Evolutionary conservation across 2,113 vertebrate species (phyloP).

Genomic region (Apus apus): DNA sequence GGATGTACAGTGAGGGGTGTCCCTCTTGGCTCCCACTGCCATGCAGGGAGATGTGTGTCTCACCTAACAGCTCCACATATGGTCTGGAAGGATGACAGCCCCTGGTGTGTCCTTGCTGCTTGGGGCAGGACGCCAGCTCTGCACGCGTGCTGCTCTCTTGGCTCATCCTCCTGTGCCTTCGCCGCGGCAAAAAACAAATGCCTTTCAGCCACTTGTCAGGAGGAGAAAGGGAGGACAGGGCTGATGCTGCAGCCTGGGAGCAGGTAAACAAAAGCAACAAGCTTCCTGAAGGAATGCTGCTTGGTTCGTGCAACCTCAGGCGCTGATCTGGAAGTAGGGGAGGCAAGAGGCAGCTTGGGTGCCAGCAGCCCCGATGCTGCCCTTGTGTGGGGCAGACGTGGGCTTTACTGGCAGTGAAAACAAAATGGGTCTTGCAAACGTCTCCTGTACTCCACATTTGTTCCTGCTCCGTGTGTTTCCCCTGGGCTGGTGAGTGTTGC

Average conservation of each 20-base stretch:
- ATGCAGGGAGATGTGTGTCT: not conserved
- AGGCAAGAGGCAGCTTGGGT: too few species aligned
- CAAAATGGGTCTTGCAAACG: not conserved
- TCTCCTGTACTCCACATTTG: not conserved
- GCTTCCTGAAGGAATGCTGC: too few species aligned
- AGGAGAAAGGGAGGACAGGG: too few species aligned
- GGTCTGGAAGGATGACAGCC: not conserved
- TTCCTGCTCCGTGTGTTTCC: not conserved
- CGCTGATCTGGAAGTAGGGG: too few species aligned
- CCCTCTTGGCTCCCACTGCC: not conserved
- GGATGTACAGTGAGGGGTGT: not conserved
- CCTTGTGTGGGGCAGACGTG: not conserved
- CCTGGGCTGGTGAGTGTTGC: not conserved
- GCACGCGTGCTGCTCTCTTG: not conserved
- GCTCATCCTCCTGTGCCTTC: not conserved
- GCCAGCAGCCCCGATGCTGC: not conserved
- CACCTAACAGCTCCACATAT: not conserved
- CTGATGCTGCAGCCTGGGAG: too few species aligned
- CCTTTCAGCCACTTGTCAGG: not conserved
- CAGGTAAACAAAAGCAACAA: too few species aligned
- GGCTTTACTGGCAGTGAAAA: not conserved
- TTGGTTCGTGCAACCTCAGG: too few species aligned
- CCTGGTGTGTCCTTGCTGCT: not conserved
- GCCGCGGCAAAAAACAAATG: not conserved
- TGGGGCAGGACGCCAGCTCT: accelerated